Base-by-base conservation (phyloP, 1,140 invertebrate species). In the Megathymus violae region DNA sequence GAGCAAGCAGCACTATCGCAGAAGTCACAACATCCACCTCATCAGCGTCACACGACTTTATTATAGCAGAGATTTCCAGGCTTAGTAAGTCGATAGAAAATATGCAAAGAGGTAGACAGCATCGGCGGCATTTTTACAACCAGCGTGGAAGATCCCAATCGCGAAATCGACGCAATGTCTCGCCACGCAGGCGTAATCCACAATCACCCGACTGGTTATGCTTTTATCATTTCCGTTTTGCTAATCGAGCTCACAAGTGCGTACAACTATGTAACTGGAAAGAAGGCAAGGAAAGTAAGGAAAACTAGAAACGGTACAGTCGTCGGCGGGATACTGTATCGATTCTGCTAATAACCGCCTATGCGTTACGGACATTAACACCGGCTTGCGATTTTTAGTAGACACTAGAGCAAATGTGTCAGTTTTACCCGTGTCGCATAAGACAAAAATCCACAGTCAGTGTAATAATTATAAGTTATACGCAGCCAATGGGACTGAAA, bases 401-500 rank as follows among this genome's bases (percentile, higher is more conserved):
- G 79, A 82, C 36, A 79, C 75, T 0, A 77, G 77, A 10, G 66
- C 77, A 0, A 74, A 76, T 38, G 51, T 85, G 6, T 82, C 70
- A 6, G 74, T 80, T 1, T 40, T 80, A 31, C 72, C 74, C 6
- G 40, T 22, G 19, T 3, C 19, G 2, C 2, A 22, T 3, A 22
- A 22, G 19, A 22, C 5, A 3, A 22, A 5, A 22, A 5, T 3
- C 5, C 2, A 22, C 19, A 22, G 19, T 22, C 2, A 22, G 19
- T 22, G 19, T 22, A 22, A 22, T 22, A 22, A 31, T 34, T 70
- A 67, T 52, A 70, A 67, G 40, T 34, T 71, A 15, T 74, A 64
- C 31, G 68, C 71, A 9, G 71, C 71, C 0, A 74, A 74, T 25
- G 51, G 50, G 13, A 71, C 46, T 14, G 36, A 65, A 64, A 89